Evolutionary conservation across 1,140 invertebrate genomes (phyloP).

Genomic region (Pogonognathellus flavescens): DNA sequence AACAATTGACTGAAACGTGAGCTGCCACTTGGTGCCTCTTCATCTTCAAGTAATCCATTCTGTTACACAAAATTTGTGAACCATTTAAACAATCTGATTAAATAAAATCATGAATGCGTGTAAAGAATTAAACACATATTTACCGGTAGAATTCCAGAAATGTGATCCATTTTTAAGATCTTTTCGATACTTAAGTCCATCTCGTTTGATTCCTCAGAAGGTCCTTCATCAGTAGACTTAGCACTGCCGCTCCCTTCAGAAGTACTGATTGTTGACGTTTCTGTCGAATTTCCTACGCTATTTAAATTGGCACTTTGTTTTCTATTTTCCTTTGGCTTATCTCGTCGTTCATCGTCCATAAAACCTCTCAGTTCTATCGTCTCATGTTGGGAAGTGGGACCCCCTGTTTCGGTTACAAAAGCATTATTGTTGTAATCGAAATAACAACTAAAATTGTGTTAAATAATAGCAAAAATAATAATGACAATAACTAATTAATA

Average conservation of each 20-base stretch:
- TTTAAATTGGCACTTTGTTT: constrained; percentile 17
- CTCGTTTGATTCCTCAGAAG: constrained; percentile 58
- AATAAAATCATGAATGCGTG: neutral
- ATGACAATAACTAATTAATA: too few species aligned
- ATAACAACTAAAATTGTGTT: too few species aligned
- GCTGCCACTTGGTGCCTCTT: constrained; percentile 70
- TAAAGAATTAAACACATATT: neutral
- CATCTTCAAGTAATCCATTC: constrained; percentile 74
- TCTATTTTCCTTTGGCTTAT: constrained; percentile 30
- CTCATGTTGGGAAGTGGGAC: constrained; percentile 89
- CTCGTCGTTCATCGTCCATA: constrained; percentile 75
- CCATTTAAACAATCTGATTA: neutral
- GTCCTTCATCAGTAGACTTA: constrained; percentile 58
- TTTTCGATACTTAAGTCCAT: constrained; percentile 81
- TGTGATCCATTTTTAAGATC: constrained; percentile 77
- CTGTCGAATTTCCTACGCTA: neutral
- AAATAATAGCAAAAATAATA: too few species aligned
- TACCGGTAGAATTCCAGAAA: constrained; percentile 60
- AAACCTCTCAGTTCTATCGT: constrained; percentile 94
- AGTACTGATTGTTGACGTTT: neutral
- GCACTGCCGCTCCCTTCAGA: neutral
- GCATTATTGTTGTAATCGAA: too few species aligned
- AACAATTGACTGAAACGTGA: constrained; percentile 79
- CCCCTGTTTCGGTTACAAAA: constrained; percentile 69
- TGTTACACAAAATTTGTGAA: constrained; percentile 68